Evolutionary conservation across 2,113 vertebrate genomes (phyloP).

Genomic region (Myiozetetes cayanensis): DNA sequence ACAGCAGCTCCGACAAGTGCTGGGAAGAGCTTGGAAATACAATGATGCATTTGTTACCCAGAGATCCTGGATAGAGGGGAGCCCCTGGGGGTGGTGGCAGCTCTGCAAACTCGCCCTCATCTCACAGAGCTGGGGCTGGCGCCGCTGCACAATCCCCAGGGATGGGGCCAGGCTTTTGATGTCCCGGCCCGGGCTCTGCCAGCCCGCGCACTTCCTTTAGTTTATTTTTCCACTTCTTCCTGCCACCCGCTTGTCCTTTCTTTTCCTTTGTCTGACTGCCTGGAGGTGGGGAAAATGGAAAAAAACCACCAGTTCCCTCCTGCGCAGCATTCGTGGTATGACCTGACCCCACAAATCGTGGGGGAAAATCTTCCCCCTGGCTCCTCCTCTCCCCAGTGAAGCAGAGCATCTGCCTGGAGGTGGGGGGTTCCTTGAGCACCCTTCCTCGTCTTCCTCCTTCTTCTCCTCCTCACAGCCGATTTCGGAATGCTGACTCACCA

Average conservation of each 20-base stretch:
- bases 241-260: neutral
- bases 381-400: neutral
- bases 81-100: neutral
- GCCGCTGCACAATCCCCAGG: neutral
- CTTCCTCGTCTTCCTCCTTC: neutral
- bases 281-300: neutral
- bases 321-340: neutral
- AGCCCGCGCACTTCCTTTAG: neutral
- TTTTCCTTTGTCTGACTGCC: neutral
- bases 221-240: slow-evolving; percentile 29
- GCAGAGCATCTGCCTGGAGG: neutral
- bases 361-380: neutral
- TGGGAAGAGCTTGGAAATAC: neutral
- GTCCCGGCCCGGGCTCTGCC: neutral
- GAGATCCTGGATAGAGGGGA: neutral
- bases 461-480: neutral
- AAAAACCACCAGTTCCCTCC: neutral
- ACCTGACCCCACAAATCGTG: neutral
- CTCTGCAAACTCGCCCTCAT: neutral
- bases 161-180: neutral
- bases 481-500: slow-evolving; percentile 12
- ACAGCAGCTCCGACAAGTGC: neutral
- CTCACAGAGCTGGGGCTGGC: neutral
- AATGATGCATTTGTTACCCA: neutral
- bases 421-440: neutral